phyloP scores from a whole-genome alignment of 1,140 invertebrate genomes.

The Apis laboriosa region DNA sequence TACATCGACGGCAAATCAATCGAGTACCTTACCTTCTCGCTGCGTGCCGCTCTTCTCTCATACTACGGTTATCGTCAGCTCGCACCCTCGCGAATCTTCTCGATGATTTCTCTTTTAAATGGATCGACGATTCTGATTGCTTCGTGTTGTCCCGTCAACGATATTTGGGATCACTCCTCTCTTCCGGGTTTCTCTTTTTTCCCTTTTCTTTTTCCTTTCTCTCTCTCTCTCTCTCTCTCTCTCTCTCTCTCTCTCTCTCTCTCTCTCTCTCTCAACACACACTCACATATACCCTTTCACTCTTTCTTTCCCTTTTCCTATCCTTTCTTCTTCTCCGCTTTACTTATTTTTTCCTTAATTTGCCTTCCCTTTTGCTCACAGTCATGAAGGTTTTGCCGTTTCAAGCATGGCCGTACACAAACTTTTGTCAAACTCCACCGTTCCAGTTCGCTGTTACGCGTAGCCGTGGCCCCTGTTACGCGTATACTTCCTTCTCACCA shows the following conservation, averaged over 20 bases:
- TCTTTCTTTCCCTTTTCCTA: no score
- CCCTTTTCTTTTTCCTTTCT: not conserved
- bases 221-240: not conserved
- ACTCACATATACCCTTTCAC: no score
- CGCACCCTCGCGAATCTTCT: constrained; percentile 17
- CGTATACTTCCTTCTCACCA: not conserved
- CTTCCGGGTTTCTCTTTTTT: not conserved
- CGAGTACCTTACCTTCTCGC: constrained; percentile 36
- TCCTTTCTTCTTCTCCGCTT: not conserved
- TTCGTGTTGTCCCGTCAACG: not conserved
- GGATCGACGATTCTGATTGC: not conserved
- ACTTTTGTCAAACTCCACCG: not conserved
- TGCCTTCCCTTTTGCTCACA: no score
- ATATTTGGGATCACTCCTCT: not conserved
- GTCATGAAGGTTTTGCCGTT: not conserved
- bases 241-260: no score
- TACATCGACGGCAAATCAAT: constrained; percentile 30
- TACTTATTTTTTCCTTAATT: not conserved
- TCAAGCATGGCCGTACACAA: not conserved
- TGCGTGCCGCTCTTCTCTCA: constrained; percentile 30
- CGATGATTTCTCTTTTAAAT: not conserved
- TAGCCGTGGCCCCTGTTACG: not conserved
- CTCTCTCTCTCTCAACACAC: not conserved
- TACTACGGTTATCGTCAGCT: constrained; percentile 22
- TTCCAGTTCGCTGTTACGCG: not conserved